Conservation (phyloP, 2,797 vertebrate genomes). For the Trematomus bernacchii region DNA sequence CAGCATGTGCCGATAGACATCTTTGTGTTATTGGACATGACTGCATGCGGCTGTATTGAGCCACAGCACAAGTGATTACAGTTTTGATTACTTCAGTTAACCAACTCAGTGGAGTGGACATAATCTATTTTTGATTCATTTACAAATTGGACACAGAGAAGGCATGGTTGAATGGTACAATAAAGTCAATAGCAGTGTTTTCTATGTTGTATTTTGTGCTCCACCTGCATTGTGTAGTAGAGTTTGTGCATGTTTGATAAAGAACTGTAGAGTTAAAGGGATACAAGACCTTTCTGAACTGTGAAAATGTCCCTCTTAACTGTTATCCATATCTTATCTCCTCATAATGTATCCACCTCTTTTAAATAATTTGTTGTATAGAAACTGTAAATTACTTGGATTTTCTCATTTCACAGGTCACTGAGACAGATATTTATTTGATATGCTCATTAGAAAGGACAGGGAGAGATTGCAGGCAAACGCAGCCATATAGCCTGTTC, state of each 20-base stretch:
- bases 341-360: constrained; percentile 23
- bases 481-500: constrained; percentile 23
- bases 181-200: constrained; percentile 39
- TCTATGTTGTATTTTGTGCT: constrained; percentile 1
- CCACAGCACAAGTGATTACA: constrained; percentile 65
- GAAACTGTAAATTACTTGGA: constrained; percentile 35
- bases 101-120: constrained; percentile 52
- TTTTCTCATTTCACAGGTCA: constrained; percentile 72
- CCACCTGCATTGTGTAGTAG: neutral
- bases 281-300: neutral
- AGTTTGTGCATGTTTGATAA: constrained; percentile 26
- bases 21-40: constrained; percentile 67
- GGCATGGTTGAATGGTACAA: constrained; percentile 16
- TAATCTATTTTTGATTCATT: constrained; percentile 65
- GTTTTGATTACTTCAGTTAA: constrained; percentile 71
- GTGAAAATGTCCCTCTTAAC: constrained; percentile 8
- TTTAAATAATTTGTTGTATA: constrained; percentile 47
- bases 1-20: constrained; percentile 51
- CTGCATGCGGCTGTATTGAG: constrained; percentile 52
- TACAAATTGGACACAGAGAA: constrained; percentile 43
- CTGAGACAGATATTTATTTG: constrained; percentile 58
- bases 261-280: neutral
- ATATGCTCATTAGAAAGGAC: constrained; percentile 52
- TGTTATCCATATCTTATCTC: constrained; percentile 11
- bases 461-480: constrained; percentile 37